Evolutionary conservation across 2,797 vertebrate genomes (phyloP).

Genomic region (Urophycis tenuis): DNA sequence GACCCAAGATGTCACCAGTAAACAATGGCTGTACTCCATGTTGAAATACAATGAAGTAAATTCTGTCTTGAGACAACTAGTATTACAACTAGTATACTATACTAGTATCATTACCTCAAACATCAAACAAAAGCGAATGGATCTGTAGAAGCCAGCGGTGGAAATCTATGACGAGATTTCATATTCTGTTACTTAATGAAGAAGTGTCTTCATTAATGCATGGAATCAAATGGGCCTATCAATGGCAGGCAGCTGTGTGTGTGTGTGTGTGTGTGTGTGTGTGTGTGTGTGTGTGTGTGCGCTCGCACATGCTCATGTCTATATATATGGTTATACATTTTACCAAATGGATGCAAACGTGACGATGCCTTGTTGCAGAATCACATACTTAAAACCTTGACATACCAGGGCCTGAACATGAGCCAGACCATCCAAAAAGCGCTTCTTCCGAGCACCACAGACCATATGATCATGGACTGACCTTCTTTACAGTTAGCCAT

Average conservation of each 20-base stretch:
- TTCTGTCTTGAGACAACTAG: background rate
- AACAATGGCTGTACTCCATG: background rate
- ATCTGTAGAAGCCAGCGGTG: constrained; percentile 11
- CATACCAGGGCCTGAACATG: background rate
- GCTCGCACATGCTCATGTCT: background rate
- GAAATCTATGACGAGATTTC: constrained; percentile 23
- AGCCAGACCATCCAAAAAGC: background rate
- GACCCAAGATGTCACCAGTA: background rate
- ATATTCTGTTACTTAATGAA: constrained; percentile 43
- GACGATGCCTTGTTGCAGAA: background rate
- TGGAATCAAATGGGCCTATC: constrained; percentile 32
- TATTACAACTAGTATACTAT: no score
- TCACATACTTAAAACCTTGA: background rate
- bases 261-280: background rate
- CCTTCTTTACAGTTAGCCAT: constrained; percentile 2
- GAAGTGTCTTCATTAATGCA: constrained; percentile 62
- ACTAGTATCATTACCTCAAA: background rate
- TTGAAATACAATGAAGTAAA: background rate
- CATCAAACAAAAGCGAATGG: background rate
- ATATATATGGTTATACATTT: background rate
- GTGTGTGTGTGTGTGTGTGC: background rate
- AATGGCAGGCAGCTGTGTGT: constrained; percentile 19
- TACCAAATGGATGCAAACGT: background rate
- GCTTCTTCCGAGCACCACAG: background rate
- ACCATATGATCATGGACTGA: background rate